Base-by-base conservation (phyloP, 2,113 vertebrate species). In the Ceyx melanurus region DNA sequence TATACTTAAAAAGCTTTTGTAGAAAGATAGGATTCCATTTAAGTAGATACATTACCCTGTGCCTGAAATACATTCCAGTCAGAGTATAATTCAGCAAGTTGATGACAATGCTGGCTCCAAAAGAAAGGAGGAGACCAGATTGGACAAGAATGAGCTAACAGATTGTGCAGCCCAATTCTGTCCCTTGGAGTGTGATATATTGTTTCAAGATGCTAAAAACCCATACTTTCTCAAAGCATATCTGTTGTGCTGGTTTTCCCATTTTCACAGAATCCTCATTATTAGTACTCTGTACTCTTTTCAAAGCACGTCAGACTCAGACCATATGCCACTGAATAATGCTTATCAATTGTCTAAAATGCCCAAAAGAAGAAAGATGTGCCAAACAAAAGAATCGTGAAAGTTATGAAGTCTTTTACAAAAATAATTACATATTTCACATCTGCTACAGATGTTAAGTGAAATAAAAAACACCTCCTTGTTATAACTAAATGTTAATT, bases 141-240 rank as follows among this genome's bases (percentile, higher is more conserved):
- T 98, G 98, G 97, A 98, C 97, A 97, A 98, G 97, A 98, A 98
- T 98, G 97, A 98, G 97, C 97, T 97, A 98, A 98, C 98, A 98
- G 98, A 98, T 97, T 98, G 97, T 97, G 97, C 96, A 98, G 98
- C 96, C 96, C 97, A 97, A 90, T 96, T 98, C 97, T 98, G 97
- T 98, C 97, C 97, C 96, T 98, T 97, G 97, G 97, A 98, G 97
- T 98, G 97, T 98, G 97, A 98, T 98, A 97, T 98, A 98, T 98
- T 98, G 97, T 98, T 98, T 98, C 97, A 98, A 98, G 98, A 98
- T 98, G 98, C 97, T 97, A 97, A 98, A 97, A 97, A 74, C 96
- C 97, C 98, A 97, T 97, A 97, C 96, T 98, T 98, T 97, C 96
- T 97, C 97, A 98, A 97, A 97, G 97, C 96, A 93, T 98, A 97